Percentiles rank a stretch among this genome's conserved stretches.
Conservation (phyloP, 2,888 invertebrate species). For the Sinhomidia bicolor region DNA sequence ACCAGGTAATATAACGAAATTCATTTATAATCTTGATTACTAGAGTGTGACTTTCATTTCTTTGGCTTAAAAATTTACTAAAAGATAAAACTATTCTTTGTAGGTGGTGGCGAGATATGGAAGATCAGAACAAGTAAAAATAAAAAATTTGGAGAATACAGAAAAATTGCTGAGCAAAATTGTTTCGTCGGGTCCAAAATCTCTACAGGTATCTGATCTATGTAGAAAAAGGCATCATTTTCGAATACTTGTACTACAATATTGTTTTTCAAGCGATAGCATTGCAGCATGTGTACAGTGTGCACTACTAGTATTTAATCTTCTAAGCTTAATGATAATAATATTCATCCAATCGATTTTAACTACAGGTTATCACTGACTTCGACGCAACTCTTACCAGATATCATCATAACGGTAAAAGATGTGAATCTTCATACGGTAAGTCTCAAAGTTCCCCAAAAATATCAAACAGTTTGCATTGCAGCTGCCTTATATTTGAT, state of each 20-base stretch:
- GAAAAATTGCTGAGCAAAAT: constrained; percentile 62
- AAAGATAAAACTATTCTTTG: neutral
- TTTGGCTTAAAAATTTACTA: constrained; percentile 12
- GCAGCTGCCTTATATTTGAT: neutral
- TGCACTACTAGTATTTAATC: too few relatives aligned
- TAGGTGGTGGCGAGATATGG: constrained; percentile 48
- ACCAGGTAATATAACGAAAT: constrained; percentile 32
- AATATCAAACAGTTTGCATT: neutral
- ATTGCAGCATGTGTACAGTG: too few relatives aligned
- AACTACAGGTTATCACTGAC: constrained; percentile 91
- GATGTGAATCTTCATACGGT: constrained; percentile 92
- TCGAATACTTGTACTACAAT: neutral
- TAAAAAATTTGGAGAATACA: constrained; percentile 59
- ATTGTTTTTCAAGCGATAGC: too few relatives aligned
- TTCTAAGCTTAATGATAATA: too few relatives aligned
- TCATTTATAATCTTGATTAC: too few relatives aligned
- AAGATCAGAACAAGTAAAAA: constrained; percentile 62
- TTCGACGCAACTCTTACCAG: constrained; percentile 95
- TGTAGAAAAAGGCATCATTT: neutral
- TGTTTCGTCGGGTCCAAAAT: constrained; percentile 56
- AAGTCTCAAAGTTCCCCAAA: constrained; percentile 71
- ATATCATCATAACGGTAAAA: constrained; percentile 87
- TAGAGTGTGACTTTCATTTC: too few relatives aligned
- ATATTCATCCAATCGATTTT: too few relatives aligned
- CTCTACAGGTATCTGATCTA: constrained; percentile 71